Evolutionary conservation across 2,888 invertebrate species (phyloP).

Genomic region (Hetaerina titia): DNA sequence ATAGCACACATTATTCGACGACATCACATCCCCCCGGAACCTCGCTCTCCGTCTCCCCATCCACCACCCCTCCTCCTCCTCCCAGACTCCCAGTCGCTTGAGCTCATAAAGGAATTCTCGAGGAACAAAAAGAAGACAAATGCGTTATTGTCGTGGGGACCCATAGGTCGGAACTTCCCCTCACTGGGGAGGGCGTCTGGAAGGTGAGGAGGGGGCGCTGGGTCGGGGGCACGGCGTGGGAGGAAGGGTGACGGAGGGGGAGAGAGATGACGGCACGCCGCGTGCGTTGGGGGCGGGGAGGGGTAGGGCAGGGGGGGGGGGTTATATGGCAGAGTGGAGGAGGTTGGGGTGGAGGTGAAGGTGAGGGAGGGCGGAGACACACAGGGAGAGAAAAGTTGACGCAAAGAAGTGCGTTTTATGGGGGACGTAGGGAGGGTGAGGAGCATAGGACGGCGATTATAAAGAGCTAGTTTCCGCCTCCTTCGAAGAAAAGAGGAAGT

Average conservation of each 20-base stretch:
- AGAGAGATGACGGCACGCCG: not conserved
- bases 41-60: not conserved
- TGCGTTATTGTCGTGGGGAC: conserved; percentile 56
- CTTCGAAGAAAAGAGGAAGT: conserved; percentile 33
- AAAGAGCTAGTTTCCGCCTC: conserved; percentile 59
- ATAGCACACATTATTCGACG: conserved; percentile 15
- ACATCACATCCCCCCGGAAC: not conserved
- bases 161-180: conserved; percentile 50
- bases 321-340: not conserved
- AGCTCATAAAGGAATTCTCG: conserved; percentile 57
- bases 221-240: not conserved
- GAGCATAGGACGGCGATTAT: conserved; percentile 57
- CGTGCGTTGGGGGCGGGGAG: not conserved
- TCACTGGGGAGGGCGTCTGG: not conserved
- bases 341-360: not conserved
- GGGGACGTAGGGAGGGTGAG: conserved; percentile 19
- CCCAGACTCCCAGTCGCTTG: conserved; percentile 38
- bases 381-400: conserved; percentile 20
- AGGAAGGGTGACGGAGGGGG: not conserved
- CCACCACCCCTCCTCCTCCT: not conserved
- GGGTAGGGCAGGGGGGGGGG: too few species aligned
- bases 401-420: conserved; percentile 28
- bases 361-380: not conserved
- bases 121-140: conserved; percentile 63
- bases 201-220: not conserved